Base-by-base conservation (phyloP, 2,888 invertebrate species). In the Volucella inanis region DNA sequence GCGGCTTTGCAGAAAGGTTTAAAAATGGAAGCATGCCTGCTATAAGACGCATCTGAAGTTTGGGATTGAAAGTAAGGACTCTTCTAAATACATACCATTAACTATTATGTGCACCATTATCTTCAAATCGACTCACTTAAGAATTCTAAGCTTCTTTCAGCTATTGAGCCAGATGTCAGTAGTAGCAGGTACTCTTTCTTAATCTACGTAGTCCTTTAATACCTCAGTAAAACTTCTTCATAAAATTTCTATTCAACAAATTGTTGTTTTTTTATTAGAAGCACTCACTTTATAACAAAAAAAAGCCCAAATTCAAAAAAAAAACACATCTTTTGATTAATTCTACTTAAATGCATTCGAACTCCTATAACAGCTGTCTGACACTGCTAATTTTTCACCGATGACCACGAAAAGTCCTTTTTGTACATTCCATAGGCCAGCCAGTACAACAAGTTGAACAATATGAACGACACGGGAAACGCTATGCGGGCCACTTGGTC, bases 401-500 rank as follows among this genome's bases (percentile, higher is more conserved):
- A 88, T 57, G 89, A 89, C 90, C 91, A 91, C 18, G 90, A 89
- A 65, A 91, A 91, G 78, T 91, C 91, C 74, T 90, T 91, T 89
- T 95, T 96, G 82, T 95, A 95, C 89, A 95, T 95, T 14, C 96
- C 96, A 91, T 97, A 97, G 47, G 95, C 94, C 91, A 97, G 92
- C 98, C 98, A 98, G 92, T 98, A 98, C 89, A 96, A 95, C 68
- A 98, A 92, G 91, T 98, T 98, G 86, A 98, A 95, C 0, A 97
- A 91, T 0, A 95, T 95, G 90, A 98, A 98, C 0, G 97, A 96
- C 11, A 96, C 94, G 2, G 98, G 98, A 90, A 97, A 97, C 61
- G 97, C 93, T 61, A 97, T 93, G 61, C 98, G 93, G 0, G 98
- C 96, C 0, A 96, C 95, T 88, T 95, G 94, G 92, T 97, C 97